Conservation (phyloP, 2,797 vertebrate species). For the Rhinophrynus dorsalis region DNA sequence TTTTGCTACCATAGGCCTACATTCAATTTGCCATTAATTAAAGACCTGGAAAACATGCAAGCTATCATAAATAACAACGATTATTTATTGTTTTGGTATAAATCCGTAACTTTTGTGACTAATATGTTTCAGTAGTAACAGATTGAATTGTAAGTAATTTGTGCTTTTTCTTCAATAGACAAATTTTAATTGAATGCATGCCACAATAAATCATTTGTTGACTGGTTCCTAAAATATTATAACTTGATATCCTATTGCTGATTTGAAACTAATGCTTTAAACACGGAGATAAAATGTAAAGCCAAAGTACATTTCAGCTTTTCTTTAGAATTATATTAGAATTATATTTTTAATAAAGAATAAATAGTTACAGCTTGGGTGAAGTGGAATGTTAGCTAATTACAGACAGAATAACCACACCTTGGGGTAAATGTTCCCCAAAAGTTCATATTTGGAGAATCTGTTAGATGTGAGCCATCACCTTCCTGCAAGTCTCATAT, state of each 20-base stretch:
- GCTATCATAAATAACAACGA: neutral
- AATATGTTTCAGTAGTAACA: neutral
- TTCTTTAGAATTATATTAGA: too few relatives aligned
- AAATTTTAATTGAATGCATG: conserved; percentile 16
- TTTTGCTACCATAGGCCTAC: neutral
- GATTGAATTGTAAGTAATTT: conserved; percentile 2
- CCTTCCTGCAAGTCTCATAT: too few relatives aligned
- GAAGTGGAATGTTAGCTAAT: too few relatives aligned
- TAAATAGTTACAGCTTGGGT: too few relatives aligned
- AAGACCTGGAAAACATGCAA: conserved; percentile 2
- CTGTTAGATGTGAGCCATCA: too few relatives aligned
- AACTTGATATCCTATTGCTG: neutral
- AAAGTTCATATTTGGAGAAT: too few relatives aligned
- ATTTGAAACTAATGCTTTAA: too few relatives aligned
- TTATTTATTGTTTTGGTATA: neutral
- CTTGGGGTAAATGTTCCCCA: too few relatives aligned
- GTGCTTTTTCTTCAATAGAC: neutral
- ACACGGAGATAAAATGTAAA: too few relatives aligned
- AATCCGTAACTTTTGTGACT: conserved; percentile 4
- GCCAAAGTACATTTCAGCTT: too few relatives aligned
- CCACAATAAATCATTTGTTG: conserved; percentile 21
- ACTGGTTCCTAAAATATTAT: neutral
- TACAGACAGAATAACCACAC: too few relatives aligned
- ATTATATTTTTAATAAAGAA: too few relatives aligned
- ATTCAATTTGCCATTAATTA: conserved; percentile 15